A percentile compares a stretch with the other conserved stretches of the same genome.
Conservation (phyloP, 2,113 vertebrate genomes). For the Paradoxurus hermaphroditus region DNA sequence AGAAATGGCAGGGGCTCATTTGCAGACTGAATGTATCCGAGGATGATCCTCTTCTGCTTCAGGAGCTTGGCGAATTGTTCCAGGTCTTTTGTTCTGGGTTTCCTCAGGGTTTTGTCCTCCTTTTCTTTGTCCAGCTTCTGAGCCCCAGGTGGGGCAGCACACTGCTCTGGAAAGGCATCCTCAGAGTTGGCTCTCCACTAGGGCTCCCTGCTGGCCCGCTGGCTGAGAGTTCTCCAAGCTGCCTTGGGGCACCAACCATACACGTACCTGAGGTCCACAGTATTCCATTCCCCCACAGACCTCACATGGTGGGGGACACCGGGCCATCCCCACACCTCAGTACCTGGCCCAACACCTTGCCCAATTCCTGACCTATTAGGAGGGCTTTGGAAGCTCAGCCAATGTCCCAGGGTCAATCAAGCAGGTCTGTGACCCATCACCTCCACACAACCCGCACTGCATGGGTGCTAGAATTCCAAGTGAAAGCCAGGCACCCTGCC, state of each 20-base stretch:
- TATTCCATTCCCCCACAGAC: constrained; percentile 51
- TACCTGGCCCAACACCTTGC: constrained; percentile 6
- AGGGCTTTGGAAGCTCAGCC: constrained; percentile 59
- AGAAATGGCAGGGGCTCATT: constrained; percentile 87
- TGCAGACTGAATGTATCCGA: constrained; percentile 91
- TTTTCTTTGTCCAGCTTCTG: constrained; percentile 63
- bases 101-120: constrained; percentile 29
- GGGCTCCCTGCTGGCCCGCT: not conserved
- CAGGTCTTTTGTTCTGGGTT: constrained; percentile 79
- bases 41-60: constrained; percentile 90
- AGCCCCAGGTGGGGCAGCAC: not conserved
- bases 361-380: constrained; percentile 44
- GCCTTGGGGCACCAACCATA: constrained; percentile 38
- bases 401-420: constrained; percentile 69
- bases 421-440: constrained; percentile 39
- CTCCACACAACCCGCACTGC: not conserved
- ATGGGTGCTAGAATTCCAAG: constrained; percentile 63
- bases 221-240: constrained; percentile 48
- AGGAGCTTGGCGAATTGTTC: constrained; percentile 90
- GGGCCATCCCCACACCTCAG: constrained; percentile 56
- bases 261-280: constrained; percentile 50
- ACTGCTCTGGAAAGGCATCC: constrained; percentile 53
- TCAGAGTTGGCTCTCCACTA: constrained; percentile 40
- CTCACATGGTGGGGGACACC: constrained; percentile 41
- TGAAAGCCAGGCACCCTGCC: constrained; percentile 67